Evolutionary conservation across 1,140 invertebrate species (phyloP).

Genomic region (Drosophila seguyi): DNA sequence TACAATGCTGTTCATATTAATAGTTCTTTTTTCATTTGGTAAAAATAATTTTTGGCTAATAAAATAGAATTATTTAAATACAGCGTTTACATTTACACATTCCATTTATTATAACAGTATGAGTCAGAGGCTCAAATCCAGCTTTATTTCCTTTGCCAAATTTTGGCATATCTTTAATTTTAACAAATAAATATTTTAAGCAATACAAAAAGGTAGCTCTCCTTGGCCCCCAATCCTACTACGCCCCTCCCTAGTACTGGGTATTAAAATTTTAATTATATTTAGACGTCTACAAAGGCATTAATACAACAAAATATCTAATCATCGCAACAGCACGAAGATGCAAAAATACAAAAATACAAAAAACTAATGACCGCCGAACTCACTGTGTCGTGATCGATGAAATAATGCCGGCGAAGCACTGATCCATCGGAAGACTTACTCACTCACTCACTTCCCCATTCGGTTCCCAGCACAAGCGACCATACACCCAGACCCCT

Average conservation of each 20-base stretch:
- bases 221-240: neutral
- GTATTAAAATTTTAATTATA: conserved; percentile 24
- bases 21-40: neutral
- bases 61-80: too few relatives aligned
- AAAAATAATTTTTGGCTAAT: neutral
- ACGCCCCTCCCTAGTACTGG: neutral
- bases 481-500: conserved; percentile 9
- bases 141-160: neutral
- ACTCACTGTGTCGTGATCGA: conserved; percentile 32
- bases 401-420: conserved; percentile 34
- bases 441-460: conserved; percentile 13
- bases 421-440: conserved; percentile 7
- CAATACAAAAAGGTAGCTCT: neutral
- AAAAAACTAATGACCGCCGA: conserved; percentile 14
- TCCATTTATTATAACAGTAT: neutral
- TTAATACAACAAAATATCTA: conserved; percentile 19
- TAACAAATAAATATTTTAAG: neutral
- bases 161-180: neutral
- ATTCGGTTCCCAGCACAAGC: conserved; percentile 9
- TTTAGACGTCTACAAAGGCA: conserved; percentile 17
- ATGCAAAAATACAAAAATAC: conserved; percentile 8
- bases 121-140: too few relatives aligned
- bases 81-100: accelerated
- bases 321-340: conserved; percentile 10
- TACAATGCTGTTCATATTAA: neutral